Percentiles rank a stretch among this genome's conserved stretches.
phyloP scores from a whole-genome alignment of 2,113 vertebrate genomes.

The Hypocryptadius cinnamomeus region DNA sequence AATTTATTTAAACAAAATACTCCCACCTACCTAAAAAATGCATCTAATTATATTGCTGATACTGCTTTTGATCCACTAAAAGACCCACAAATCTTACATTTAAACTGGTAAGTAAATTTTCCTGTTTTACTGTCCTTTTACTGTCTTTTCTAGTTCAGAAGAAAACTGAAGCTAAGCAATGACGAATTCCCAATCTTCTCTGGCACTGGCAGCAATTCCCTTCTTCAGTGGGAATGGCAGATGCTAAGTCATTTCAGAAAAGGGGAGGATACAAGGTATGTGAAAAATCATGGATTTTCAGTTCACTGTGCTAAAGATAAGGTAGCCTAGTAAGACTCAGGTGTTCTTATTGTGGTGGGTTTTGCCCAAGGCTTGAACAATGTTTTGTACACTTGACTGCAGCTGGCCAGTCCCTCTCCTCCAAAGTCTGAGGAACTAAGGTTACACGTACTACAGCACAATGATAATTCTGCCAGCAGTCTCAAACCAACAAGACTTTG shows the following conservation, averaged over 20 bases:
- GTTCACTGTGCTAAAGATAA: neutral
- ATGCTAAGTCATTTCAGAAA: neutral
- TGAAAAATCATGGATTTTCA: neutral
- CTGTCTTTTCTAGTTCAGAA: neutral
- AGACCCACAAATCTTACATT: neutral
- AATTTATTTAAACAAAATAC: neutral
- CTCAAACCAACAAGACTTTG: neutral
- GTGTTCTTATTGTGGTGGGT: neutral
- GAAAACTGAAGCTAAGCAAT: neutral
- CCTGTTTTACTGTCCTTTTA: neutral
- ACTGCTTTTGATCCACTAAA: neutral
- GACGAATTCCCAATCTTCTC: neutral
- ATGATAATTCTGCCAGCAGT: neutral
- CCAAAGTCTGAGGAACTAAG: neutral
- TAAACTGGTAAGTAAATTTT: neutral
- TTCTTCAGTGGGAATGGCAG: neutral
- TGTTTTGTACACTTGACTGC: neutral
- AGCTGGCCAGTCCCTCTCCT: neutral
- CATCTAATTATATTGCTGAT: neutral
- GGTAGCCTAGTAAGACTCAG: neutral
- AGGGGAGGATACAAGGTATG: neutral
- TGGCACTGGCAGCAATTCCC: neutral
- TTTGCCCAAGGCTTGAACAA: neutral
- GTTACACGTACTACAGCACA: neutral
- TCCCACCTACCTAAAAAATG: neutral